Evolutionary conservation across 2,797 vertebrate genomes (phyloP), one percentile per base, ranked within the genome.

Genomic region (Momotus momota): DNA sequence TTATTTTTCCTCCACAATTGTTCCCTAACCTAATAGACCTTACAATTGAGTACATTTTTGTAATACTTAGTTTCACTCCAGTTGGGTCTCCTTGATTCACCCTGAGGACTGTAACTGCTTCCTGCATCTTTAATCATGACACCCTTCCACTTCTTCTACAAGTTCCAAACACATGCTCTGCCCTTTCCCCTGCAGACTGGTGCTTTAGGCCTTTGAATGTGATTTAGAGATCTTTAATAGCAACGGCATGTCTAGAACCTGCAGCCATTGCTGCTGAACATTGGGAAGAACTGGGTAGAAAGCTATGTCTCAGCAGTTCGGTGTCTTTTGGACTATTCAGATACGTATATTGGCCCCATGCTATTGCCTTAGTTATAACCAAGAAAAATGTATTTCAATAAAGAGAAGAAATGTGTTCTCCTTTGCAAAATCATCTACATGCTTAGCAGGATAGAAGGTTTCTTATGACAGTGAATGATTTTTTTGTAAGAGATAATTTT

Each of bases 21-120:
- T 74, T 86, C 55, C 62, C 38, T 67, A 78, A 45, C 22, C 51
- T 90, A 94, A 95, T 35, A 78, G 78, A 82, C 71, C 31, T 83
- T 81, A 62, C 12, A 25, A 26, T 49, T 51, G n/a, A 12, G 23
- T 60, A 93, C 40, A 9, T 64, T 93, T 69, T 72, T 85, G 51
- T 58, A 43, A 35, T 49, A 27, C 27, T 86, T 73, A 20, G 12
- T 57, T 84, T 87, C 74, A 71, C 43, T 55, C 19, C 45, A 93
- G 1, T 27, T 86, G 45, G 5, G 8, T 65, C 29, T 71, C 48
- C 33, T n/a, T 54, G 23, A 71, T 78, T 69, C 43, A 72, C 22
- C 25, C 31, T 55, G 31, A 81, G 19, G 23, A 54, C 15, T 0
- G 0, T 9, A 64, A 31, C 33, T 1, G 1, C 19, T 78, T 91